Evolutionary conservation across 1,140 invertebrate genomes (phyloP).

Genomic region (Zelostemma sp.): DNA sequence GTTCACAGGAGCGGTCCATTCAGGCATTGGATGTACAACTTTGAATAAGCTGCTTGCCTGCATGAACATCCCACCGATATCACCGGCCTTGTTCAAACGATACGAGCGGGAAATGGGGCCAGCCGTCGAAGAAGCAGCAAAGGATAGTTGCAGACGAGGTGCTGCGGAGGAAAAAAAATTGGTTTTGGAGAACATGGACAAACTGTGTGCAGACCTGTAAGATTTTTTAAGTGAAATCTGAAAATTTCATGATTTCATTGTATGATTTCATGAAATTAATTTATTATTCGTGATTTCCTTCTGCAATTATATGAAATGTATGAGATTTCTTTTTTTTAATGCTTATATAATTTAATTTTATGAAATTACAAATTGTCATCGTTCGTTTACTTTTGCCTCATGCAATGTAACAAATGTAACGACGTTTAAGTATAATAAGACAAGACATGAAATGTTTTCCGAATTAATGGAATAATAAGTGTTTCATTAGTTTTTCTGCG

Average conservation of each 20-base stretch:
- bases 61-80: constrained; percentile 13
- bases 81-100: constrained; percentile 13
- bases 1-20: too few species aligned
- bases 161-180: constrained; percentile 20
- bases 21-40: constrained; percentile 7
- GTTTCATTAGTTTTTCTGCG: too few species aligned
- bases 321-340: constrained; percentile 4
- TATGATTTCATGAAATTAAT: too few species aligned
- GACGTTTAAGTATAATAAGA: too few species aligned
- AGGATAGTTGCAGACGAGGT: constrained; percentile 22
- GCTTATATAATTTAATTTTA: too few species aligned
- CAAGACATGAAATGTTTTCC: too few species aligned
- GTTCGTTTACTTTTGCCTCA: too few species aligned
- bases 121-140: constrained; percentile 21
- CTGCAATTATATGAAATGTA: neutral
- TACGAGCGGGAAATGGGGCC: constrained; percentile 31
- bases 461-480: too few species aligned
- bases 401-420: too few species aligned
- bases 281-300: neutral
- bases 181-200: constrained; percentile 24
- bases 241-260: too few species aligned
- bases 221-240: too few species aligned
- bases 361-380: too few species aligned
- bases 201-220: constrained; percentile 26
- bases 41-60: constrained; percentile 29